Evolutionary conservation across 2,888 invertebrate species (phyloP).

Genomic region (Mactromeris polynyma): DNA sequence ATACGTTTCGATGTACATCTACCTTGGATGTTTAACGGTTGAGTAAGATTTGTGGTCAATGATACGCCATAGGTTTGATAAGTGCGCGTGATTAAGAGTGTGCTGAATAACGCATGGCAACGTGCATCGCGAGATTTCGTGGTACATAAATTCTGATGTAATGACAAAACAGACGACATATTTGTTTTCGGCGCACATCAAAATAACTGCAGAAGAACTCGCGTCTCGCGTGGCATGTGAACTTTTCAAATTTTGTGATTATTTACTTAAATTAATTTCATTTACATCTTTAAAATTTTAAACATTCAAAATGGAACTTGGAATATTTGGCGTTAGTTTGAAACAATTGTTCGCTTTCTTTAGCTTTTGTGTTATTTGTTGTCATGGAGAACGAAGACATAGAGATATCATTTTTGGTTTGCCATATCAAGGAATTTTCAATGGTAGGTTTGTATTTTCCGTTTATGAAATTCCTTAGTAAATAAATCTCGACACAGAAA

Average conservation of each 20-base stretch:
- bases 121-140: not conserved
- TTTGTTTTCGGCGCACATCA: not conserved
- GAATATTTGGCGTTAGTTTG: not conserved
- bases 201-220: not conserved
- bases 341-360: not conserved
- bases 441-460: not conserved
- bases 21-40: not conserved
- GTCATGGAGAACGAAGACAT: not conserved
- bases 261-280: not conserved
- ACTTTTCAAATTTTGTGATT: not conserved
- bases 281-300: not conserved
- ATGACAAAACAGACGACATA: not conserved
- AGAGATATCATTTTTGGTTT: not conserved
- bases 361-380: not conserved
- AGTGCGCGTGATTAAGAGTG: not conserved
- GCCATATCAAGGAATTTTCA: not conserved
- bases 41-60: not conserved
- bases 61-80: not conserved
- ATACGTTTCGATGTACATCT: not conserved
- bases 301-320: not conserved
- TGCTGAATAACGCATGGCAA: not conserved
- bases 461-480: too few species aligned
- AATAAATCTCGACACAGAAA: too few species aligned
- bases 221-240: not conserved
- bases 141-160: constrained; percentile 2